Evolutionary conservation across 2,888 invertebrate genomes (phyloP).

Genomic region (Brachypalpus laphriformis): DNA sequence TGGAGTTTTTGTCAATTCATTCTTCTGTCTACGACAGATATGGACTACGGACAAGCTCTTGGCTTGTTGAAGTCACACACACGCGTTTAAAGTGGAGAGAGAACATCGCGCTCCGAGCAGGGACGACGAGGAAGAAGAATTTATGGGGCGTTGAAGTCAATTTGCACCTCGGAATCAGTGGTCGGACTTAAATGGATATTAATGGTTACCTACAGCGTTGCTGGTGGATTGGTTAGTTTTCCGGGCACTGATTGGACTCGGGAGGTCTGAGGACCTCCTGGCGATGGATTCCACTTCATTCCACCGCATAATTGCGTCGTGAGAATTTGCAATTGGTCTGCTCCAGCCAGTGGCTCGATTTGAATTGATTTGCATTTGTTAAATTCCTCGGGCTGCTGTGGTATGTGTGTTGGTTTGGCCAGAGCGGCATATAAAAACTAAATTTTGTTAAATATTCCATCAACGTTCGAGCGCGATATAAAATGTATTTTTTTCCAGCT

Average conservation of each 20-base stretch:
- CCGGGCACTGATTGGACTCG: slow-evolving; percentile 70
- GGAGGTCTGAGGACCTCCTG: slow-evolving; percentile 54
- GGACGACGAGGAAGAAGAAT: slow-evolving; percentile 60
- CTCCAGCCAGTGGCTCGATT: slow-evolving; percentile 22
- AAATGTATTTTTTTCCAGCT: slow-evolving; percentile 45
- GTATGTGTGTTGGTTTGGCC: background rate
- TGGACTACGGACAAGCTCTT: slow-evolving; percentile 65
- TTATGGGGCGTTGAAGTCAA: slow-evolving; percentile 76
- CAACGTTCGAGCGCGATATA: slow-evolving; percentile 68
- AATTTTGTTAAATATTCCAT: slow-evolving; percentile 60
- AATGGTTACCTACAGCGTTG: slow-evolving; percentile 72
- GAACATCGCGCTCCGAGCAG: background rate
- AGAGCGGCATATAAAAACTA: slow-evolving; percentile 32
- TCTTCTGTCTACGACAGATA: slow-evolving; percentile 51
- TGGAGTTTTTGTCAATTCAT: slow-evolving; percentile 62
- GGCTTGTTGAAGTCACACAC: slow-evolving; percentile 56
- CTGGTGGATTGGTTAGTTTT: slow-evolving; percentile 61
- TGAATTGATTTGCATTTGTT: slow-evolving; percentile 66
- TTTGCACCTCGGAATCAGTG: slow-evolving; percentile 74
- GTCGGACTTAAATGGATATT: slow-evolving; percentile 73
- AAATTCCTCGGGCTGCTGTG: slow-evolving; percentile 18
- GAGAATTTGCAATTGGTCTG: slow-evolving; percentile 70
- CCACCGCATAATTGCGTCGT: slow-evolving; percentile 69
- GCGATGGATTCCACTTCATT: slow-evolving; percentile 50
- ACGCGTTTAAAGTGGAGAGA: slow-evolving; percentile 2